Evolutionary conservation across 1,140 invertebrate genomes (phyloP).

Genomic region (Nephotettix cincticeps): DNA sequence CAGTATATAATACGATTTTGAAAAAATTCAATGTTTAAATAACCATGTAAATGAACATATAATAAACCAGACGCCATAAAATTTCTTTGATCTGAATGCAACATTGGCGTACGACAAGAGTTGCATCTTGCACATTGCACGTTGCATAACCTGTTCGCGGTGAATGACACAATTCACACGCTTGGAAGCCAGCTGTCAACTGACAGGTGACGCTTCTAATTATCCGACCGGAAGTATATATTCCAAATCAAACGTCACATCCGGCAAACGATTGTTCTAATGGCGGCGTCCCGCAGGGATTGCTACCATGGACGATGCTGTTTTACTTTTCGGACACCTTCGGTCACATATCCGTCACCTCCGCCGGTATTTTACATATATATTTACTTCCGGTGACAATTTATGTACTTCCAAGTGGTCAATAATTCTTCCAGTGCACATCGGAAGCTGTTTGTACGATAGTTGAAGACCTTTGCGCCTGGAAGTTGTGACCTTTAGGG

Average conservation of each 20-base stretch:
- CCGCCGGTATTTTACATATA: neutral
- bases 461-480: too few species aligned
- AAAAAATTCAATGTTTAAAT: too few species aligned
- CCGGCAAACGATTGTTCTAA: conserved; percentile 1
- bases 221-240: neutral
- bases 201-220: neutral
- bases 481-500: too few species aligned
- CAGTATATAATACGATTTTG: too few species aligned
- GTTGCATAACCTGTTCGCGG: too few species aligned
- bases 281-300: conserved; percentile 2
- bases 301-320: neutral
- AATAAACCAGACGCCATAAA: too few species aligned
- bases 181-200: neutral
- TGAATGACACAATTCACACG: neutral
- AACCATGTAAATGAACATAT: too few species aligned
- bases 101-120: too few species aligned
- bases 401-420: neutral
- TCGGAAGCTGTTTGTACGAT: too few species aligned
- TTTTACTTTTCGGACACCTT: neutral
- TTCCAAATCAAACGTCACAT: conserved; percentile 10
- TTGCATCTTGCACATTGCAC: too few species aligned
- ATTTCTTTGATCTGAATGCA: too few species aligned
- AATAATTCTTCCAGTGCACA: too few species aligned
- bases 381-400: neutral
- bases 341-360: neutral